A percentile compares a stretch with the other conserved stretches of the same genome.
phyloP scores from a whole-genome alignment of 2,113 vertebrate species.

The Pelvicachromis taeniatus region DNA sequence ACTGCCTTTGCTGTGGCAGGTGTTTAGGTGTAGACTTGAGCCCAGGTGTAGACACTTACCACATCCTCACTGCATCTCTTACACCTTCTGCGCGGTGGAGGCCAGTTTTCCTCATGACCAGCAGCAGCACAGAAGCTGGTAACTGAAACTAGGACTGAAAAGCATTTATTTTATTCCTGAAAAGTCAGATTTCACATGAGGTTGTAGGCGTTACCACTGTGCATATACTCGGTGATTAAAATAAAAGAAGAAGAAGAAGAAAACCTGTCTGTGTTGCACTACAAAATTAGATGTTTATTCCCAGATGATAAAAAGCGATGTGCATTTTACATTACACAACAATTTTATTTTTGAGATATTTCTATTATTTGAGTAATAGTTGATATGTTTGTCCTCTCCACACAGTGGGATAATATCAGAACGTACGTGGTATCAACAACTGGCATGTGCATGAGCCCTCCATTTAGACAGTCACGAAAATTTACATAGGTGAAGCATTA shows the following conservation, averaged over 20 bases:
- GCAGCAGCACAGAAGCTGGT: background rate
- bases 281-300: background rate
- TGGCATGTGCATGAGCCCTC: fast-evolving
- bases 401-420: background rate
- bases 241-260: background rate
- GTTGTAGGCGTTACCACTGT: background rate
- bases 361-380: background rate
- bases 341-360: background rate
- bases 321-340: background rate
- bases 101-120: background rate
- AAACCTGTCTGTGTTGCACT: background rate
- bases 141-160: background rate
- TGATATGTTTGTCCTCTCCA: background rate
- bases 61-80: background rate
- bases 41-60: background rate
- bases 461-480: background rate
- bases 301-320: background rate
- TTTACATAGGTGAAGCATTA: background rate
- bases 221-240: background rate
- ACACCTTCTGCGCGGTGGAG: background rate
- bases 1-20: background rate
- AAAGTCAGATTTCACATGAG: background rate
- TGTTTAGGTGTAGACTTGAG: background rate
- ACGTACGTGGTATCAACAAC: background rate
- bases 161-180: background rate